These are phyloP conservation scores for Pyrrhosoma nymphula DNA, from an alignment of 2,888 invertebrate genomes.

Conservation along the genomic window DNA sequence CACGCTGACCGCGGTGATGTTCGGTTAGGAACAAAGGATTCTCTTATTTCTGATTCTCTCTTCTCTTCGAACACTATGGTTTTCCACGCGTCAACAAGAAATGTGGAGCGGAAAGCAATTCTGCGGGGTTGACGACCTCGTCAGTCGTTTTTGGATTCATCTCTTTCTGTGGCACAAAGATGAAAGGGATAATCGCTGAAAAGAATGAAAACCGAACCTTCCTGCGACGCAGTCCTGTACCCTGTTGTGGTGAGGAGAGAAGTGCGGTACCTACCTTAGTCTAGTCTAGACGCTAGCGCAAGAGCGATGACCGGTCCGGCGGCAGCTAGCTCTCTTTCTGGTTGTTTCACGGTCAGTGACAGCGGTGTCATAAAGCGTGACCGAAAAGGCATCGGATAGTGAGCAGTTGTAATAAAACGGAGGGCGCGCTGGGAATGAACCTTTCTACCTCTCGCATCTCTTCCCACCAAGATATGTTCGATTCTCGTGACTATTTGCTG, in stretches of 20 bases:
- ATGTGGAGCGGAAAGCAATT: not conserved
- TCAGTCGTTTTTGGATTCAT: not conserved
- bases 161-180: not conserved
- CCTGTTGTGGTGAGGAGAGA: not conserved
- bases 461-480: not conserved
- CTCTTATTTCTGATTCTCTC: not conserved
- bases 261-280: not conserved
- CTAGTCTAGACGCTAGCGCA: not conserved
- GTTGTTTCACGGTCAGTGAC: slow-evolving; percentile 32
- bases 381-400: slow-evolving; percentile 14
- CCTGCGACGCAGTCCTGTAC: not conserved
- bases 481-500: slow-evolving; percentile 9
- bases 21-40: not conserved
- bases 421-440: not conserved
- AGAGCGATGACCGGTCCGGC: slow-evolving; percentile 24
- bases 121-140: not conserved
- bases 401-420: slow-evolving; percentile 23
- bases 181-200: not conserved
- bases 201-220: not conserved
- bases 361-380: slow-evolving; percentile 26
- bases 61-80: no score
- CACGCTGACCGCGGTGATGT: no score
- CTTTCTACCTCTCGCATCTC: not conserved
- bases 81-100: not conserved
- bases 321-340: not conserved